A percentile compares a stretch with the other conserved stretches of the same genome.
These are phyloP conservation scores for Callyntrura sp. DNA, from an alignment of 2,888 invertebrate genomes.

Conservation along the genomic window DNA sequence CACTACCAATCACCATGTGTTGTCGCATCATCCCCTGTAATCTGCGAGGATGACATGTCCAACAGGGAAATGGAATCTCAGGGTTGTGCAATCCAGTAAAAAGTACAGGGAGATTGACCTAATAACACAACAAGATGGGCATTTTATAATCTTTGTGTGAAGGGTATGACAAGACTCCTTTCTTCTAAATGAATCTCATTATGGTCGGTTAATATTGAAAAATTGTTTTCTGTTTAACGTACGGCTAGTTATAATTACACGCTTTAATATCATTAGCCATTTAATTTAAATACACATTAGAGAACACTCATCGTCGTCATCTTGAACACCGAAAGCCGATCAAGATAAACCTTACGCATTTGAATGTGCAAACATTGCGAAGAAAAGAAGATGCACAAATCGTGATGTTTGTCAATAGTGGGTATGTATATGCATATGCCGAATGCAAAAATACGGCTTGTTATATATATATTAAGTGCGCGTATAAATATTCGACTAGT, in stretches of 20 bases:
- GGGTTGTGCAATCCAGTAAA: conserved; percentile 61
- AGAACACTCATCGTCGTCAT: conserved; percentile 37
- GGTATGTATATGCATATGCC: conserved; percentile 6
- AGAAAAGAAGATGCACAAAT: conserved; percentile 45
- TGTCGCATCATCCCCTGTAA: conserved; percentile 26
- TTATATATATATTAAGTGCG: too few relatives aligned
- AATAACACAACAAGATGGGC: conserved; percentile 59
- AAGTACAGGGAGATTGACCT: conserved; percentile 46
- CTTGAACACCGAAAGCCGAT: conserved; percentile 47
- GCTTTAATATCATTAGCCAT: conserved; percentile 63
- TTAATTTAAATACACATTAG: conserved; percentile 53
- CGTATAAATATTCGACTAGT: background rate
- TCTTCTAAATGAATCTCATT: conserved; percentile 42
- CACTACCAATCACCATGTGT: conserved; percentile 3
- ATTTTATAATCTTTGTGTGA: conserved; percentile 36
- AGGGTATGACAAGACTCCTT: conserved; percentile 59
- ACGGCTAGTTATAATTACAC: conserved; percentile 60
- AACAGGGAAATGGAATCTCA: conserved; percentile 73
- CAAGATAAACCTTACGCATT: conserved; percentile 36
- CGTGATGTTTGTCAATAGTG: conserved; percentile 51
- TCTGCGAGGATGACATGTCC: conserved; percentile 57
- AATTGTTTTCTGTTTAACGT: conserved; percentile 16
- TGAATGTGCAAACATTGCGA: conserved; percentile 15
- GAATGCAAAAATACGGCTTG: too few relatives aligned
- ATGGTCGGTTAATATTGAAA: conserved; percentile 59